Conservation (phyloP, 2,113 vertebrate species). For the Scatophagus argus region DNA sequence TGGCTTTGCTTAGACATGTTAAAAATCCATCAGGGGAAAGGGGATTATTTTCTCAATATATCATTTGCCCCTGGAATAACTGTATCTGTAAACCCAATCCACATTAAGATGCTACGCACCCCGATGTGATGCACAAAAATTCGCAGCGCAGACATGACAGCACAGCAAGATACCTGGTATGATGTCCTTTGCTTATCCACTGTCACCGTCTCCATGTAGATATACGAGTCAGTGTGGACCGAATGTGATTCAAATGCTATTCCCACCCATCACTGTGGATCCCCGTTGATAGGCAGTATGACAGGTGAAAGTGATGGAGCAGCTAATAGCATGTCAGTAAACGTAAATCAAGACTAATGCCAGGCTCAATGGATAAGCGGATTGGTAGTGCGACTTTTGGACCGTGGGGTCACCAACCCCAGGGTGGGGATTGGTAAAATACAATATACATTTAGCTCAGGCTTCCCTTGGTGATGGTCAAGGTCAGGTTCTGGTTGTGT, state of each 20-base stretch:
- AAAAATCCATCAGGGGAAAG: conserved; percentile 26
- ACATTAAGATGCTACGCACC: conserved; percentile 54
- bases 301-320: conserved; percentile 80
- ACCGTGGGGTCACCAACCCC: conserved; percentile 60
- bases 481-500: conserved; percentile 54
- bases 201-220: conserved; percentile 56
- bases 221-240: conserved; percentile 54
- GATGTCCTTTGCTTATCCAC: conserved; percentile 69
- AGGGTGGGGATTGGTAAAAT: conserved; percentile 55
- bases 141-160: conserved; percentile 45
- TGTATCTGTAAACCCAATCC: conserved; percentile 51
- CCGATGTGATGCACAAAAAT: conserved; percentile 38
- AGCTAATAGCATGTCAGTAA: conserved; percentile 80
- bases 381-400: conserved; percentile 50
- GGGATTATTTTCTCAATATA: conserved; percentile 54
- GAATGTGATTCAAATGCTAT: conserved; percentile 61
- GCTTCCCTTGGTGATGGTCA: conserved; percentile 45
- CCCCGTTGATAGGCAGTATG: conserved; percentile 78
- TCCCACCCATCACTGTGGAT: conserved; percentile 69
- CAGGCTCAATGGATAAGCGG: conserved; percentile 57
- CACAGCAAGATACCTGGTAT: conserved; percentile 59
- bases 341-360: conserved; percentile 81
- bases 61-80: conserved; percentile 42
- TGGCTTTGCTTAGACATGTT: conserved; percentile 36
- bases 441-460: conserved; percentile 49